phyloP scores from a whole-genome alignment of 2,888 invertebrate genomes.

The Coenonympha arcania region DNA sequence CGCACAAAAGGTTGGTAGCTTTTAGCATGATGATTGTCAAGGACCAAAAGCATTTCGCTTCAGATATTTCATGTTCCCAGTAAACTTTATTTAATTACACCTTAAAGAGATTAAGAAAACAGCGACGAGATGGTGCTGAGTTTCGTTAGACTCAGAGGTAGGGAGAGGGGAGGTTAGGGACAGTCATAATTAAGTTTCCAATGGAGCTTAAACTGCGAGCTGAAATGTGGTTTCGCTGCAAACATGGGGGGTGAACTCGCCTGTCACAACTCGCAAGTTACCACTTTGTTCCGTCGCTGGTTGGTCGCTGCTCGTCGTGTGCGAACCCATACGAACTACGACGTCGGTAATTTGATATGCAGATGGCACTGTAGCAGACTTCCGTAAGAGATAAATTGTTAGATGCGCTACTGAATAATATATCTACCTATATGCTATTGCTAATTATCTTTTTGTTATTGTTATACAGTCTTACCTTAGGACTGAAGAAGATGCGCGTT shows the following conservation, averaged over 20 bases:
- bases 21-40: no score
- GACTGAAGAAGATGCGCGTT: no score
- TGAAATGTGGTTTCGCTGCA: conserved; percentile 53
- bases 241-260: conserved; percentile 43
- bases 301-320: conserved; percentile 26
- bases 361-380: background rate
- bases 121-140: conserved; percentile 32
- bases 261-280: conserved; percentile 30
- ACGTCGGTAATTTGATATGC: background rate
- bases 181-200: conserved; percentile 59
- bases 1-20: no score
- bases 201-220: conserved; percentile 34
- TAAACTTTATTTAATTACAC: conserved; percentile 32
- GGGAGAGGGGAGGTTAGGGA: conserved; percentile 34
- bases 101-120: conserved; percentile 40
- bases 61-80: conserved; percentile 13
- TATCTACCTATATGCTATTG: no score
- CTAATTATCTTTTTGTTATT: no score
- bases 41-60: background rate
- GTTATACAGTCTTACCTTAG: no score
- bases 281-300: conserved; percentile 24
- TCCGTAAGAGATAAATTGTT: background rate
- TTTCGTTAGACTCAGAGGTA: conserved; percentile 30
- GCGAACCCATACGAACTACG: no score
- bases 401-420: background rate